Evolutionary conservation across 1,140 invertebrate genomes (phyloP), one percentile per base, ranked within the genome.

Genomic region (Cyclina sinensis): DNA sequence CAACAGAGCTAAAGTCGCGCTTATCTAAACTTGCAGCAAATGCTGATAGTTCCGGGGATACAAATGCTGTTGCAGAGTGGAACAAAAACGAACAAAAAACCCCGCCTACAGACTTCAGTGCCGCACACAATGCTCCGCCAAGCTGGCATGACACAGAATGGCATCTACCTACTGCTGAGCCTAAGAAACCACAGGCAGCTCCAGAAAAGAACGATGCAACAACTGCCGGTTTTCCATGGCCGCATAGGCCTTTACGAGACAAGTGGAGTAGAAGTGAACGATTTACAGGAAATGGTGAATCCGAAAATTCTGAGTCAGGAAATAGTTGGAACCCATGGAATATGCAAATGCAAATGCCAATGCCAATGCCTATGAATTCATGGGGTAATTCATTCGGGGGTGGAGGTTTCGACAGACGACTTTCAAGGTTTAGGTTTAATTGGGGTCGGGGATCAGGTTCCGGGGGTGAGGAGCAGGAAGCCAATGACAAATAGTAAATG

Each of bases 141-240:
- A 35, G 65, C 43, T 83, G 81, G 81, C 24, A 48, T n/a, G 81
- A 62, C 0, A 83, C 59, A 35, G 16, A 37, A 4, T 83, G 62
- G 62, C 59, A 70, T 7, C 59, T 83, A 9, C 81, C 37, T 7
- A 32, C 62, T 27, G 62, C 54, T n/a, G 4, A 5, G 46, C 32
- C 79, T 27, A 81, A 39, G 11, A 39, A 37, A 32, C 57, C 39
- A 24, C 70, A 12, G 5, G 16, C 70, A 74, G 12, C 30, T 18
- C 32, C 18, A 5, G 73, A 76, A 51, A 30, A 12, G 1, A 65
- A 30, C n/a, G 78, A 30, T 9, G 39, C 73, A 30, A 46, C n/a
- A n/a, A n/a, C 51, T 30, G 2, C 30, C 18, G 21, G 14, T 46
- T 39, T 21, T 32, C 9, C 18, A 37, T 70, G 59, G 81, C n/a